A percentile compares a stretch with the other conserved stretches of the same genome.
Evolutionary conservation across 2,797 vertebrate species (phyloP).

Genomic region (Chiloscyllium punctatum): DNA sequence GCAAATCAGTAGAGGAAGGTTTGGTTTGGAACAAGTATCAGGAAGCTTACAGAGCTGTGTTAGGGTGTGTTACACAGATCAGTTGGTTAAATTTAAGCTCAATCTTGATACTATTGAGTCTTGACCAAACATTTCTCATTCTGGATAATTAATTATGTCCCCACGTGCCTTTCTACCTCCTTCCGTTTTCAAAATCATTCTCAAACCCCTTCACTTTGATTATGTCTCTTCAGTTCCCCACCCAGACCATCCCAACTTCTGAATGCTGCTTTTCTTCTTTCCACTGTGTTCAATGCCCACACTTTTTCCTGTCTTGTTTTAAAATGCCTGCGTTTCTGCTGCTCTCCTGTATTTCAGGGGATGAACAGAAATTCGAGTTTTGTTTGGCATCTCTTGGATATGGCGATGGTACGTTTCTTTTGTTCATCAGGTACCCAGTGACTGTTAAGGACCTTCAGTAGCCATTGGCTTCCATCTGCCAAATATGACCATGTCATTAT

Average conservation of each 20-base stretch:
- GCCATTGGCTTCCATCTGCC: neutral
- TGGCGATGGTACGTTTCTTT: neutral
- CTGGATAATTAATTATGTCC: neutral
- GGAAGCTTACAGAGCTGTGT: neutral
- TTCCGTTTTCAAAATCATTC: neutral
- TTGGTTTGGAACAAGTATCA: neutral
- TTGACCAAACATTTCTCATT: neutral
- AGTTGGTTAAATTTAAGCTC: neutral
- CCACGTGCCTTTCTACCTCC: neutral
- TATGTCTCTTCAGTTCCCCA: neutral
- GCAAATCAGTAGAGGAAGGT: neutral
- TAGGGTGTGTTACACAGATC: neutral
- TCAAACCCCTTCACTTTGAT: neutral
- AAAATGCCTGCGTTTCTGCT: neutral
- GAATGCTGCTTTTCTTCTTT: neutral
- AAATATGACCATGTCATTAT: neutral
- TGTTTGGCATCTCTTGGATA: neutral
- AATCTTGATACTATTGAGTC: neutral
- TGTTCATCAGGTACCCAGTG: neutral
- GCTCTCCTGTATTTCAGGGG: neutral
- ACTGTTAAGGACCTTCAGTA: neutral
- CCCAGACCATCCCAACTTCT: neutral
- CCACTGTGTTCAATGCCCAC: neutral
- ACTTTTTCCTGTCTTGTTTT: neutral
- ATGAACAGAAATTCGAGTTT: neutral